Conservation (phyloP, 2,113 vertebrate genomes). For the Anarrhichthys ocellatus region DNA sequence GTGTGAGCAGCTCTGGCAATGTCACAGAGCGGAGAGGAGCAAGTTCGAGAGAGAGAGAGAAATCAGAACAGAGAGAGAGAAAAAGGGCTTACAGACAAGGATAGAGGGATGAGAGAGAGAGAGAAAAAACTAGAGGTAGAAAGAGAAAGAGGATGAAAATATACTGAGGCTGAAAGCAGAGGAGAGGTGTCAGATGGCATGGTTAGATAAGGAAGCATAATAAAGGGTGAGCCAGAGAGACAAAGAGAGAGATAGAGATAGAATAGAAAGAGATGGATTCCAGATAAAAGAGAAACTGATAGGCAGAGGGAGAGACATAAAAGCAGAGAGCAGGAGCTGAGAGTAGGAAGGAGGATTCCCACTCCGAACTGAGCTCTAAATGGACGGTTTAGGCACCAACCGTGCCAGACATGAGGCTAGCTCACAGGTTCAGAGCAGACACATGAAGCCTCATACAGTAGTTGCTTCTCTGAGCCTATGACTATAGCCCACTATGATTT, state of each 20-base stretch:
- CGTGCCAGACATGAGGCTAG: conserved; percentile 35
- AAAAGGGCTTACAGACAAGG: conserved; percentile 35
- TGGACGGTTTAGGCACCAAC: conserved; percentile 49
- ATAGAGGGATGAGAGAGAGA: conserved; percentile 50
- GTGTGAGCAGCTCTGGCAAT: conserved; percentile 61
- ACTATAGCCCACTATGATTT: neutral
- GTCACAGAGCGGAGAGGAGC: conserved; percentile 61
- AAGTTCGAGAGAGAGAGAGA: conserved; percentile 25
- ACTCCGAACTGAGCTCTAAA: conserved; percentile 50
- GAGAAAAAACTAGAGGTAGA: conserved; percentile 46
- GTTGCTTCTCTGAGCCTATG: neutral
- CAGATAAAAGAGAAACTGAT: conserved; percentile 61
- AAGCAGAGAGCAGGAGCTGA: conserved; percentile 34
- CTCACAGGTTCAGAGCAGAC: conserved; percentile 37
- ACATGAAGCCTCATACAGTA: conserved; percentile 11
- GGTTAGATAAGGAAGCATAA: conserved; percentile 59
- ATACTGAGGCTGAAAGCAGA: conserved; percentile 60
- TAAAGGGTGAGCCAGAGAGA: conserved; percentile 61
- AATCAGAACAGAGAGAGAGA: conserved; percentile 12
- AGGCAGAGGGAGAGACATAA: conserved; percentile 43
- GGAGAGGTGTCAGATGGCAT: conserved; percentile 62
- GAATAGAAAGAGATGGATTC: conserved; percentile 63
- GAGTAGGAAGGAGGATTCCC: conserved; percentile 47
- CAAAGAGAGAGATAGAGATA: conserved; percentile 63
- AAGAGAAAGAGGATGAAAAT: conserved; percentile 55